Evolutionary conservation across 2,888 invertebrate species (phyloP).

Genomic region (Dicyrtoma fusca): DNA sequence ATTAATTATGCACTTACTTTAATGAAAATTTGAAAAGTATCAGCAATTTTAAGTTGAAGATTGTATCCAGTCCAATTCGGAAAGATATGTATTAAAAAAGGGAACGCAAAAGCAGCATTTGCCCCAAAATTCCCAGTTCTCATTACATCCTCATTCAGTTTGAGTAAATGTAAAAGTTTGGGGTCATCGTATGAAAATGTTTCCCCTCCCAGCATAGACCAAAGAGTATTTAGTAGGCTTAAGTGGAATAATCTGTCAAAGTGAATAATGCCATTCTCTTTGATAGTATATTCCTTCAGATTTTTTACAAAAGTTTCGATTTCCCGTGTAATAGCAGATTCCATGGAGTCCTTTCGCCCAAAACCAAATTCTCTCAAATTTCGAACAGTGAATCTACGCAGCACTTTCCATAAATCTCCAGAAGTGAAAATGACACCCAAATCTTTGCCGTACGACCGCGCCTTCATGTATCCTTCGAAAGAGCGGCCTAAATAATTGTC

Average conservation of each 20-base stretch:
- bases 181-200: constrained; percentile 26
- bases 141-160: constrained; percentile 28
- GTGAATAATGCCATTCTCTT: not conserved
- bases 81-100: not conserved
- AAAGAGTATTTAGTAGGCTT: constrained; percentile 27
- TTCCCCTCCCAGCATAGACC: constrained; percentile 33
- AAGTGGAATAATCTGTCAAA: constrained; percentile 22
- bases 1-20: not conserved
- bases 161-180: constrained; percentile 8
- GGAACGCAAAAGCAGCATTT: constrained; percentile 21
- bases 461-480: constrained; percentile 26
- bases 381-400: constrained; percentile 22
- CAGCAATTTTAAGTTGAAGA: not conserved
- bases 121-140: constrained; percentile 19
- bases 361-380: constrained; percentile 37
- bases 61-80: constrained; percentile 7
- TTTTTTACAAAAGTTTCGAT: not conserved
- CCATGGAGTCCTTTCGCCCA: constrained; percentile 33
- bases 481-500: constrained; percentile 18
- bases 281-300: not conserved
- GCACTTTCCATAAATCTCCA: constrained; percentile 25
- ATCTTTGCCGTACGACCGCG: constrained; percentile 7
- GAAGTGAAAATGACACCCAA: constrained; percentile 32
- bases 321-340: not conserved
- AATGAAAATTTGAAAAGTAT: constrained; percentile 14